phyloP scores from a whole-genome alignment of 2,797 vertebrate species.

The Loriculus beryllinus region DNA sequence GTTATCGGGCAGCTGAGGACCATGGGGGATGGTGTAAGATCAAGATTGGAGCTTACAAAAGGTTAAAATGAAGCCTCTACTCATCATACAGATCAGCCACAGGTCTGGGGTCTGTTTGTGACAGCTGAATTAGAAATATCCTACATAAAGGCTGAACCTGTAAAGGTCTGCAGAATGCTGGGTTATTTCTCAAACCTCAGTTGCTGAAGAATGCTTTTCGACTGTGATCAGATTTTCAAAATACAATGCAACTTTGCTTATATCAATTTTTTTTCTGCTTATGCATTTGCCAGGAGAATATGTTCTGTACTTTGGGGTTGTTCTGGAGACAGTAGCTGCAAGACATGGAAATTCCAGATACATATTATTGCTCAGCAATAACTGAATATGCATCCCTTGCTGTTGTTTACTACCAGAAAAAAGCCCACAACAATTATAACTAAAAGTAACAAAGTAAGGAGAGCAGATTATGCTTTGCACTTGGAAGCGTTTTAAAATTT shows the following conservation, averaged over 20 bases:
- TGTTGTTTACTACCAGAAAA: neutral
- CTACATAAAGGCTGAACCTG: neutral
- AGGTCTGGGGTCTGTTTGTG: neutral
- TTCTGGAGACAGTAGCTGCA: neutral
- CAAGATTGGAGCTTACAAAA: neutral
- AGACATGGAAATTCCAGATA: neutral
- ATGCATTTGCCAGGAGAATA: neutral
- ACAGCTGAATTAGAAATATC: slow-evolving; percentile 27
- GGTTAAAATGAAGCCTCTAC: neutral
- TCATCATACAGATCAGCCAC: neutral
- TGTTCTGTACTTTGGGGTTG: neutral
- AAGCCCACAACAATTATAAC: neutral
- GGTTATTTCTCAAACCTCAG: neutral
- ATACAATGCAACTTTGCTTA: neutral
- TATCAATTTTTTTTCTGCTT: neutral
- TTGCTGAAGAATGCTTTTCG: neutral
- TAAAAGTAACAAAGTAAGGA: neutral
- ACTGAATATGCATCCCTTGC: neutral
- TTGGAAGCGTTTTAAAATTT: neutral
- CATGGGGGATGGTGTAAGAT: neutral
- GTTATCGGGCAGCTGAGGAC: neutral
- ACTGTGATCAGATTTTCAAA: neutral
- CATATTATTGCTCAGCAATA: neutral
- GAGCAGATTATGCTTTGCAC: neutral
- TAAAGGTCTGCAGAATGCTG: slow-evolving; percentile 24